Conservation (phyloP, 1,140 invertebrate species). For the Pachypsylla venusta region DNA sequence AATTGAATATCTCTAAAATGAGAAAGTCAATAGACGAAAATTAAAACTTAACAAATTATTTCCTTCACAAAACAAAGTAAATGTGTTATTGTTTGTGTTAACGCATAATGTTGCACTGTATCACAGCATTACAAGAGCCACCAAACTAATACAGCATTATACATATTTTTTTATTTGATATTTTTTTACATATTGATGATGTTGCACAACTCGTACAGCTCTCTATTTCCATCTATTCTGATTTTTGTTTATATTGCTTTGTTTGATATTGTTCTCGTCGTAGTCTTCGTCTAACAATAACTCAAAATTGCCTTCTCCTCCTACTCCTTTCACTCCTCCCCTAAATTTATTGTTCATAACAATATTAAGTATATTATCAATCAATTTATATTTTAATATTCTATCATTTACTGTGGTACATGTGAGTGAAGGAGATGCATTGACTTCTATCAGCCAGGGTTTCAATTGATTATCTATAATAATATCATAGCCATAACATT, state of each 20-base stretch:
- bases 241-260: not conserved
- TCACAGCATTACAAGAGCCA: no score
- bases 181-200: no score
- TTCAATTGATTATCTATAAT: conserved; percentile 71
- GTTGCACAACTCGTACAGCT: no score
- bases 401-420: conserved; percentile 91
- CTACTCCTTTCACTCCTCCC: conserved; percentile 64
- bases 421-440: conserved; percentile 85
- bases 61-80: no score
- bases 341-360: conserved; percentile 77
- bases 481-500: conserved; percentile 74
- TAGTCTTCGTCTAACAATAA: conserved; percentile 74
- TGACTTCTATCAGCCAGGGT: conserved; percentile 78
- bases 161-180: no score
- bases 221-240: not conserved
- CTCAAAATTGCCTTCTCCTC: conserved; percentile 76
- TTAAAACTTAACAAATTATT: no score
- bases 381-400: conserved; percentile 89
- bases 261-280: conserved; percentile 18
- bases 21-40: no score
- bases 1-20: no score
- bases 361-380: conserved; percentile 86
- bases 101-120: no score
- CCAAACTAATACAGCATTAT: no score
- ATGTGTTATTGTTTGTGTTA: no score